Evolutionary conservation across 2,113 vertebrate species (phyloP).

Genomic region (Sorex fumeus): DNA sequence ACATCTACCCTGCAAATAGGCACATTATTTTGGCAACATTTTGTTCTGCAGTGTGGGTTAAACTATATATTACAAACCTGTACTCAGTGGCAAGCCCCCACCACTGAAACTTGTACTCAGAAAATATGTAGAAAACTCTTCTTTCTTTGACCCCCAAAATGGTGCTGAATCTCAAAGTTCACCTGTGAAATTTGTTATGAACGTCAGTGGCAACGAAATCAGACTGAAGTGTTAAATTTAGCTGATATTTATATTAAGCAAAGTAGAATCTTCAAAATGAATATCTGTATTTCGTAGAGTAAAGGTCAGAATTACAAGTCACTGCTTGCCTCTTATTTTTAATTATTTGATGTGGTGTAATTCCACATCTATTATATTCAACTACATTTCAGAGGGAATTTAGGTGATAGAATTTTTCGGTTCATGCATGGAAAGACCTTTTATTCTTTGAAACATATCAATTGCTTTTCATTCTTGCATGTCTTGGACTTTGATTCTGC

Average conservation of each 20-base stretch:
- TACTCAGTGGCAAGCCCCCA: slow-evolving; percentile 59
- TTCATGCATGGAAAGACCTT: not conserved
- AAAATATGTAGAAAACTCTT: slow-evolving; percentile 45
- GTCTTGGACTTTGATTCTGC: not conserved
- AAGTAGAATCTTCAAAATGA: not conserved
- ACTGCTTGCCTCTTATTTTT: too few relatives aligned
- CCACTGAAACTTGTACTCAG: slow-evolving; percentile 24
- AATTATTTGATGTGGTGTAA: not conserved
- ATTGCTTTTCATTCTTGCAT: not conserved
- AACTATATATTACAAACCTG: slow-evolving; percentile 35
- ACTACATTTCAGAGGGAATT: not conserved
- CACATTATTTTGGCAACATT: slow-evolving; percentile 74
- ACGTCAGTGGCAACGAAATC: not conserved
- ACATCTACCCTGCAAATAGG: slow-evolving; percentile 78
- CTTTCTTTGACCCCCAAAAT: not conserved
- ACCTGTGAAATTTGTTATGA: not conserved
- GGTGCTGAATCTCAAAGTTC: slow-evolving; percentile 10
- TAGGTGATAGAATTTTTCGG: not conserved
- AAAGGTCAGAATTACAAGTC: not conserved
- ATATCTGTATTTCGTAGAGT: not conserved
- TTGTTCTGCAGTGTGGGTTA: slow-evolving; percentile 14
- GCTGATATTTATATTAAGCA: not conserved
- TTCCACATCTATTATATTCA: not conserved
- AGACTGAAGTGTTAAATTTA: not conserved
- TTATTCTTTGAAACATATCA: not conserved